phyloP scores from a whole-genome alignment of 2,113 vertebrate genomes.

The Anthoscopus minutus region DNA sequence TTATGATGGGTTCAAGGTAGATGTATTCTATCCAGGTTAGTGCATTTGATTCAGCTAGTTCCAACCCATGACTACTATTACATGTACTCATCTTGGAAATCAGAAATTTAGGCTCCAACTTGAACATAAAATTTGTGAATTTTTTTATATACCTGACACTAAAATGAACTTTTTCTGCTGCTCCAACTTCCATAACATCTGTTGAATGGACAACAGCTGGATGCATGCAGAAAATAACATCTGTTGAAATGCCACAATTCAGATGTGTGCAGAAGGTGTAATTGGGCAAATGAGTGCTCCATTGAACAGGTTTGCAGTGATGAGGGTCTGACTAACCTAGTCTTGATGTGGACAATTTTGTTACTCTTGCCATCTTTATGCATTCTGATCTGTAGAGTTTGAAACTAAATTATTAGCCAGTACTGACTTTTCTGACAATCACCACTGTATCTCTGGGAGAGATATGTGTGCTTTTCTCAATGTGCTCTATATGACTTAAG shows the following conservation, averaged over 20 bases:
- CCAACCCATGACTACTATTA: background rate
- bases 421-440: background rate
- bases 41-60: background rate
- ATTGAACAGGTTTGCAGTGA: background rate
- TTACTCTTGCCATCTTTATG: background rate
- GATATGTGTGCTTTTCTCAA: background rate
- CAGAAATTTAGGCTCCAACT: fast-evolving
- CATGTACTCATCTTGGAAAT: background rate
- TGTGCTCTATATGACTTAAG: background rate
- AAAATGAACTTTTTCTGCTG: background rate
- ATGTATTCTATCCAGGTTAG: background rate
- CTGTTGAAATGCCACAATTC: background rate
- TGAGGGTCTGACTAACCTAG: background rate
- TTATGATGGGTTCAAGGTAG: background rate
- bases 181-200: background rate
- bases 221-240: background rate
- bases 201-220: background rate
- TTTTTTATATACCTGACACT: background rate
- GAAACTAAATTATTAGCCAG: background rate
- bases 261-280: background rate
- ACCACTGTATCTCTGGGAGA: background rate
- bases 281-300: background rate
- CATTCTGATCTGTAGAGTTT: background rate
- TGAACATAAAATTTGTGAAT: background rate
- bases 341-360: background rate